Evolutionary conservation across 1,140 invertebrate genomes (phyloP), one percentile per base, ranked within the genome.

Genomic region (Lepeophtheirus salmonis): DNA sequence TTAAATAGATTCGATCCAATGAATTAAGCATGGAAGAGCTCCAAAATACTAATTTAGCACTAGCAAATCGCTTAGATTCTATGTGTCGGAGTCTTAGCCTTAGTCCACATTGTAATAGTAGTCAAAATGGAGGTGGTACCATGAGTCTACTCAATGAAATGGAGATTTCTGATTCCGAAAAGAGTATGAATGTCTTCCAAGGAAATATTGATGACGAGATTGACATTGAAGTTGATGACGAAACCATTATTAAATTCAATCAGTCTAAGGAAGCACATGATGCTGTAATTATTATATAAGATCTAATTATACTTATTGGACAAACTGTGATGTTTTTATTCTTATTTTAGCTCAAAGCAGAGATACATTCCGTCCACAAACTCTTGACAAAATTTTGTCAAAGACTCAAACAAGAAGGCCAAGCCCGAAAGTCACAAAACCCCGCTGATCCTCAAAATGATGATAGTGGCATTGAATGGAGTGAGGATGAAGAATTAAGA

Each of bases 361-460:
- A 60, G 49, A 51, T 60, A 49, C 23, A 60, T 54, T 26, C 4
- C 23, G 16, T 16, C 14, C 23, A 50, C 12, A 48, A 24, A 18
- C 17, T 61, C 14, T 17, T 24, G 22, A 24, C 30, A 48, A 21
- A 41, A 3, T 51, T 17, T 60, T 21, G 49, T 24, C 49, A 51
- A 24, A 18, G 25, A 2, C 63, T n/a, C 10, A 3, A 48, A 18
- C 18, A 21, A 6, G 64, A 20, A 13, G 48, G 18, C 4, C 20
- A 25, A n/a, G 12, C 22, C 14, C 51, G 50, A 10, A 53, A 24
- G 10, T 61, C 59, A 6, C 14, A 17, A 2, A 50, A 61, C 17
- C 6, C 50, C 14, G 51, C 24, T 14, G n/a, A n/a, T 41, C 6
- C 6, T n/a, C 17, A 64, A n/a, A 66, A 65, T 62, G 64, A 66